These are phyloP conservation scores for Rhinophrynus dorsalis DNA, from an alignment of 2,797 vertebrate genomes.

Conservation along the genomic window DNA sequence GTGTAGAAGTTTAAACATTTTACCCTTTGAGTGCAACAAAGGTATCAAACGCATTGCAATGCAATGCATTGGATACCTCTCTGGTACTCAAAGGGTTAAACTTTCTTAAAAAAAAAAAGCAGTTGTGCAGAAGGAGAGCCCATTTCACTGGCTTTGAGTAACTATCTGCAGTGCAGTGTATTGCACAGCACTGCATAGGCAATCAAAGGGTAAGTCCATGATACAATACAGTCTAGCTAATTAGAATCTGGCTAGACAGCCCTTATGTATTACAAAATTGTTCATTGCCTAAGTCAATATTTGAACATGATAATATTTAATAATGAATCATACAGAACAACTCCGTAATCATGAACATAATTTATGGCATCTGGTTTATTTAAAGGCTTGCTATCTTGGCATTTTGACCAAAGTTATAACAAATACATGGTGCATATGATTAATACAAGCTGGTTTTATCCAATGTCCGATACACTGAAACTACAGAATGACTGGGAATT, in stretches of 20 bases:
- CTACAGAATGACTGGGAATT: slow-evolving; percentile 15
- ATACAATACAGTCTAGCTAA: background rate
- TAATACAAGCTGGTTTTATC: slow-evolving; percentile 44
- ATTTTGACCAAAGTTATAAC: slow-evolving; percentile 25
- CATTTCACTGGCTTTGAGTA: too few species aligned
- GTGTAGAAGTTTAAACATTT: too few species aligned
- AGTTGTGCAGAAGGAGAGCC: too few species aligned
- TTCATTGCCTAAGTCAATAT: slow-evolving; percentile 39
- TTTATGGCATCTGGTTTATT: slow-evolving; percentile 47
- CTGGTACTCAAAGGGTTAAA: too few species aligned
- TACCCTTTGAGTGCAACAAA: too few species aligned
- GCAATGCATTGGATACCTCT: too few species aligned
- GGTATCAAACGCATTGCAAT: too few species aligned
- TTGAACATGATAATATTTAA: slow-evolving; percentile 42
- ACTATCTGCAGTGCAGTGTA: too few species aligned
- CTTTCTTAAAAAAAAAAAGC: too few species aligned
- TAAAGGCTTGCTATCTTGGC: slow-evolving; percentile 39
- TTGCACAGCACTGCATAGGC: background rate
- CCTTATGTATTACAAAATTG: slow-evolving; percentile 22
- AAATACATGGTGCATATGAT: slow-evolving; percentile 35
- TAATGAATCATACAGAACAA: slow-evolving; percentile 32
- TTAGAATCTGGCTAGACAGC: slow-evolving; percentile 16
- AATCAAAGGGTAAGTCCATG: background rate
- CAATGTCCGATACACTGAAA: slow-evolving; percentile 17
- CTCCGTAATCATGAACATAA: slow-evolving; percentile 29